phyloP scores from a whole-genome alignment of 2,113 vertebrate genomes.

The Cygnus atratus region DNA sequence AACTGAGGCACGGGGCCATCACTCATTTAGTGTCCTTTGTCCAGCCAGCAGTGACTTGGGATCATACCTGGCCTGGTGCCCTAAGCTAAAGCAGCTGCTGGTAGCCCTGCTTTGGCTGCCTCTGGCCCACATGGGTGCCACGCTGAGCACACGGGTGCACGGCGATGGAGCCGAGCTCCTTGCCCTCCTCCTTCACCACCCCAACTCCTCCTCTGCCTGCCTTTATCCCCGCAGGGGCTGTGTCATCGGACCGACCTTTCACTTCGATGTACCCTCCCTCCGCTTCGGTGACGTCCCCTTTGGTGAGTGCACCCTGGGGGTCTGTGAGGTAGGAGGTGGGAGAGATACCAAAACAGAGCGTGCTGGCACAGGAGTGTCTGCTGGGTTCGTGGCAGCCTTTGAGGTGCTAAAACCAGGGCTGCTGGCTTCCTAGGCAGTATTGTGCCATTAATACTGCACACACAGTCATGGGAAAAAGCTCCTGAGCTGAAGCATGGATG shows the following conservation, averaged over 20 bases:
- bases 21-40: neutral
- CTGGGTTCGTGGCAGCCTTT: neutral
- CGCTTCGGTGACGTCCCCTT: constrained; percentile 86
- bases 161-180: rapidly evolving
- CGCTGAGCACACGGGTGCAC: neutral
- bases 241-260: constrained; percentile 81
- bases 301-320: constrained; percentile 74
- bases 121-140: rapidly evolving
- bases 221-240: constrained; percentile 77
- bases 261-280: constrained; percentile 81
- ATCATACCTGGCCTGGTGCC: neutral
- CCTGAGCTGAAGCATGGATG: neutral
- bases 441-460: neutral
- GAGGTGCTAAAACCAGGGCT: neutral
- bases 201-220: neutral
- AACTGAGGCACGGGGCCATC: neutral
- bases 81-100: neutral
- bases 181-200: neutral
- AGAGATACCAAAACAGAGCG: neutral
- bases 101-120: neutral
- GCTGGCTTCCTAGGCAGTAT: neutral
- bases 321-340: neutral
- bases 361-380: neutral
- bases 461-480: neutral
- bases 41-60: rapidly evolving